Evolutionary conservation across 2,113 vertebrate genomes (phyloP).

Genomic region (Monarcha castaneiventris): DNA sequence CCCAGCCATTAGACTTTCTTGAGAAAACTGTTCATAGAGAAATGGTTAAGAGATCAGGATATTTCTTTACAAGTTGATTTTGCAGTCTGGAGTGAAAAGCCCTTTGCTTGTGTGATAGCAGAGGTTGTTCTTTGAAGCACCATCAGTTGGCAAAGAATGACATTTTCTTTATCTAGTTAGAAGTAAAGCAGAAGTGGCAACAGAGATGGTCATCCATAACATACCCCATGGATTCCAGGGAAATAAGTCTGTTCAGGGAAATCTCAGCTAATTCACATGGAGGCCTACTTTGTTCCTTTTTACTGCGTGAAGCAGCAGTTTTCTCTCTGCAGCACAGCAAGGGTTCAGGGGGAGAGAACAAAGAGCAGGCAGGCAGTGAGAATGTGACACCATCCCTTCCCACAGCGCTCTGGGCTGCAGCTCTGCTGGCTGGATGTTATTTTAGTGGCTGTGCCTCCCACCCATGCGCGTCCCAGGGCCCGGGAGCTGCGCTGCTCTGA

Average conservation of each 20-base stretch:
- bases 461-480: slow-evolving; percentile 51
- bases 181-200: background rate
- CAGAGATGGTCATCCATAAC: background rate
- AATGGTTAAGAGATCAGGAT: background rate
- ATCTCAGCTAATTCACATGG: background rate
- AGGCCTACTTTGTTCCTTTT: background rate
- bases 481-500: slow-evolving; percentile 52
- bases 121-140: background rate
- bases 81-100: background rate
- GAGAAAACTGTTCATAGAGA: background rate
- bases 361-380: slow-evolving; percentile 36
- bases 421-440: slow-evolving; percentile 37
- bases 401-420: background rate
- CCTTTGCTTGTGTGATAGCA: background rate
- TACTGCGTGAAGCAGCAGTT: background rate
- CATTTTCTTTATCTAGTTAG: background rate
- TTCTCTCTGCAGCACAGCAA: background rate
- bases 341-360: slow-evolving; percentile 36
- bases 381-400: slow-evolving; percentile 52
- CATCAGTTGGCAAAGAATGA: background rate
- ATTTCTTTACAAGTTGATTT: background rate
- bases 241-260: background rate
- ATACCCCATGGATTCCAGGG: background rate
- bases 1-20: background rate
- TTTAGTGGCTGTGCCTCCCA: slow-evolving; percentile 66